Percentiles rank a stretch among this genome's conserved stretches.
phyloP scores from a whole-genome alignment of 1,140 invertebrate species.

The Drosophila auraria region DNA sequence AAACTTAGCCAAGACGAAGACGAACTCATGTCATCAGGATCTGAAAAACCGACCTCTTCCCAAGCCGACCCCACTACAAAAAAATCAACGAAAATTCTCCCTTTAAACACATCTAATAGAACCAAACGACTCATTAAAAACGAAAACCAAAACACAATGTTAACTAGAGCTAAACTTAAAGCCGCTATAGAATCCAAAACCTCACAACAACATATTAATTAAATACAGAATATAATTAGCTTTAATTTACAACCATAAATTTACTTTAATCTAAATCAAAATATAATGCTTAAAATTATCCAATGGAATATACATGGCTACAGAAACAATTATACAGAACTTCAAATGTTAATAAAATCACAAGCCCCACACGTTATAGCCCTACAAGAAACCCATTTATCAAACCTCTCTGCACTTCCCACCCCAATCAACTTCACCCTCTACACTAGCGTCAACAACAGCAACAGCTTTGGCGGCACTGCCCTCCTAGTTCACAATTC shows the following conservation, averaged over 20 bases:
- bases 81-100: background rate
- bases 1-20: background rate
- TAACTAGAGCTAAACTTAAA: background rate
- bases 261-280: background rate
- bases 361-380: too few relatives aligned
- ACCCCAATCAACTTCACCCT: background rate
- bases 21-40: background rate
- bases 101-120: background rate
- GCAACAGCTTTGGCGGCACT: slow-evolving; percentile 1
- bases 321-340: slow-evolving; percentile 3
- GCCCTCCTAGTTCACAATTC: background rate
- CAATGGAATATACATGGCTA: slow-evolving; percentile 1
- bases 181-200: background rate
- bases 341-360: slow-evolving; percentile 1
- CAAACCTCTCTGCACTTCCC: background rate
- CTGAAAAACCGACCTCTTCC: too few relatives aligned
- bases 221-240: background rate
- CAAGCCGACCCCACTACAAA: too few relatives aligned
- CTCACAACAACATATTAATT: background rate
- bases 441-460: too few relatives aligned
- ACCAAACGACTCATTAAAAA: background rate
- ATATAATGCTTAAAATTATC: background rate
- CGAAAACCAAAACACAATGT: background rate
- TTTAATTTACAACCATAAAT: background rate
- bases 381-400: background rate